Evolutionary conservation across 2,113 vertebrate species (phyloP), one percentile per base, ranked within the genome.

Genomic region (Talpa occidentalis): DNA sequence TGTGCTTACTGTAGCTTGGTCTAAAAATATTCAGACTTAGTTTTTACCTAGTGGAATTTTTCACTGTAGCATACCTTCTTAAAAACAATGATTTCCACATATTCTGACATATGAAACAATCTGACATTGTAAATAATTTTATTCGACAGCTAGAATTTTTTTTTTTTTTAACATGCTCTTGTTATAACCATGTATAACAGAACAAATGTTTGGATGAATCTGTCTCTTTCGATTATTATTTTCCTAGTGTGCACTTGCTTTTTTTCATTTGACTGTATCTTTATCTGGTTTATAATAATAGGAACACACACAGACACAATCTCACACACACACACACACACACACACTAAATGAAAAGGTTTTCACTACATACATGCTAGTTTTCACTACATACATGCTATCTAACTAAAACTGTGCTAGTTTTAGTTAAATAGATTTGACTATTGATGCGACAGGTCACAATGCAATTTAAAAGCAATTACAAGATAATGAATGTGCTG

Each of bases 391-490:
- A 67, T 95, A 83, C 59, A 92, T 95, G n/a, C n/a, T n/a, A n/a
- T n/a, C n/a, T n/a, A n/a, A n/a, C n/a, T n/a, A n/a, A 82, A 91
- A 95, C 56, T 88, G 70, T 96, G 94, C 97, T 97, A 87, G 95
- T 97, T 98, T 97, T 97, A 88, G 95, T 97, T 98, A 96, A 97
- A 97, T 94, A 98, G 97, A 98, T 98, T 98, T 94, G 15, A 97
- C 98, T 99, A 98, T 98, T 98, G 98, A 99, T 98, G 98, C 87
- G 86, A 98, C 98, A 98, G 98, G 98, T 99, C 98, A 99, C 98
- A 98, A 98, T 98, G 98, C 97, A 99, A 99, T 99, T 99, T 99
- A 99, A 98, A 99, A 98, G 98, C 98, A 99, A 99, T 99, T 99
- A 99, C 99, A 99, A 99, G 98, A 98, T 99, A 99, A 99, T 99